A percentile compares a stretch with the other conserved stretches of the same genome.
Evolutionary conservation across 2,888 invertebrate genomes (phyloP).

Genomic region (Patella pellucida): DNA sequence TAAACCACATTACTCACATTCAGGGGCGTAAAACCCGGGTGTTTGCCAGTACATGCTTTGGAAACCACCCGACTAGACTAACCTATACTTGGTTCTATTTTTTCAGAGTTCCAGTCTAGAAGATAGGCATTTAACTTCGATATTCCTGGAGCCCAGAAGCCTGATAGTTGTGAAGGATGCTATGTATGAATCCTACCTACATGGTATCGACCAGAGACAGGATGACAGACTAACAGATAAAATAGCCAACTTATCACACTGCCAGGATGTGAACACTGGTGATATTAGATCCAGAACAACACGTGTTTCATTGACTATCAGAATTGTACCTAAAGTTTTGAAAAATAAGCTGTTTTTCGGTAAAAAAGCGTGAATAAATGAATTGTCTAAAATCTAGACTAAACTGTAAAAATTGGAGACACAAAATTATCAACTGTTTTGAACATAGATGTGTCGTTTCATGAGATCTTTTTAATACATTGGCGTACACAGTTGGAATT

Average conservation of each 20-base stretch:
- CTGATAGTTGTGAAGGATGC: slow-evolving; percentile 86
- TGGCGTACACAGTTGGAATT: too few species aligned
- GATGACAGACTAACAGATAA: slow-evolving; percentile 77
- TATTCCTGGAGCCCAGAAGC: slow-evolving; percentile 90
- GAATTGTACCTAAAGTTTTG: slow-evolving; percentile 86
- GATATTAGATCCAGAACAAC: slow-evolving; percentile 77
- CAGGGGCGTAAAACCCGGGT: too few species aligned
- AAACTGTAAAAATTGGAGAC: too few species aligned
- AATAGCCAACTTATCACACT: slow-evolving; percentile 74
- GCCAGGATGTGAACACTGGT: slow-evolving; percentile 76
- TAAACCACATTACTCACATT: too few species aligned
- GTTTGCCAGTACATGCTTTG: too few species aligned
- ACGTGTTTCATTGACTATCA: slow-evolving; percentile 90
- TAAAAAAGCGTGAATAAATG: slow-evolving; percentile 28
- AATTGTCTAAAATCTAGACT: too few species aligned
- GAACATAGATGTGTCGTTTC: too few species aligned
- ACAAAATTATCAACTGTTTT: too few species aligned
- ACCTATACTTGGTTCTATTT: not conserved
- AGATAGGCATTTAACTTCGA: slow-evolving; percentile 76
- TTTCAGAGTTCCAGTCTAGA: slow-evolving; percentile 39
- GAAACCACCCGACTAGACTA: not conserved
- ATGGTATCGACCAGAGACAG: slow-evolving; percentile 84
- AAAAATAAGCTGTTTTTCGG: slow-evolving; percentile 65
- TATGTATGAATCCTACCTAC: slow-evolving; percentile 87
- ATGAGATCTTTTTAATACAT: too few species aligned